Evolutionary conservation across 2,888 invertebrate species (phyloP).

Genomic region (Noctua pronuba): DNA sequence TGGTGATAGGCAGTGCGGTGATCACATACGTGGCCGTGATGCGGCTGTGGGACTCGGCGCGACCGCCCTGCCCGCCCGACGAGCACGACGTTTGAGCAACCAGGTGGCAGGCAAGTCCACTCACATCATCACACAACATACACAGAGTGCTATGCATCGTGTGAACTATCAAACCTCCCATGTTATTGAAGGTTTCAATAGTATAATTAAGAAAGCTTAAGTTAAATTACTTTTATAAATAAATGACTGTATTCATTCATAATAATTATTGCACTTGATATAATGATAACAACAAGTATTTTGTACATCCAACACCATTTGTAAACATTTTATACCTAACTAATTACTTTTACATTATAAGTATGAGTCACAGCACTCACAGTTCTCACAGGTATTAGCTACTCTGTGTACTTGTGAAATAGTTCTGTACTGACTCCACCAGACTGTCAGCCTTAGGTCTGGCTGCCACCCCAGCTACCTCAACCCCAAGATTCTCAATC

Average conservation of each 20-base stretch:
- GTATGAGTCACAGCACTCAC: background rate
- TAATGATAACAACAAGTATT: slow-evolving; percentile 45
- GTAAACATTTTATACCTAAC: slow-evolving; percentile 32
- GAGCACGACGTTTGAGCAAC: slow-evolving; percentile 61
- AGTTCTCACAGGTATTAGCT: slow-evolving; percentile 57
- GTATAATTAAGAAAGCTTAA: slow-evolving; percentile 1
- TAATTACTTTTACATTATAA: slow-evolving; percentile 1
- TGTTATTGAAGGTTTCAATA: background rate
- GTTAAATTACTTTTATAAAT: slow-evolving; percentile 38
- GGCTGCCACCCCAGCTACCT: slow-evolving; percentile 83
- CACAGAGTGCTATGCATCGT: background rate
- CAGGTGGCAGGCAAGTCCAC: background rate
- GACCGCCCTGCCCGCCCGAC: slow-evolving; percentile 27
- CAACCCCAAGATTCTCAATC: slow-evolving; percentile 85
- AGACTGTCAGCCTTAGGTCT: slow-evolving; percentile 80
- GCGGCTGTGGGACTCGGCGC: slow-evolving; percentile 72
- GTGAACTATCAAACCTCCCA: background rate
- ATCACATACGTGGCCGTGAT: slow-evolving; percentile 72
- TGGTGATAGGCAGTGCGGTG: slow-evolving; percentile 73
- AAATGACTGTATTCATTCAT: slow-evolving; percentile 49
- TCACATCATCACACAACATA: background rate
- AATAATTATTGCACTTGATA: slow-evolving; percentile 49
- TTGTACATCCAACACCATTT: slow-evolving; percentile 67
- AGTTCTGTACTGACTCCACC: slow-evolving; percentile 77
- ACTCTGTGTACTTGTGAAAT: slow-evolving; percentile 73